These are phyloP conservation scores for Hemicentrotus pulcherrimus DNA, from an alignment of 35 echinoderm and acorn worm genomes.

Conservation along the genomic window DNA sequence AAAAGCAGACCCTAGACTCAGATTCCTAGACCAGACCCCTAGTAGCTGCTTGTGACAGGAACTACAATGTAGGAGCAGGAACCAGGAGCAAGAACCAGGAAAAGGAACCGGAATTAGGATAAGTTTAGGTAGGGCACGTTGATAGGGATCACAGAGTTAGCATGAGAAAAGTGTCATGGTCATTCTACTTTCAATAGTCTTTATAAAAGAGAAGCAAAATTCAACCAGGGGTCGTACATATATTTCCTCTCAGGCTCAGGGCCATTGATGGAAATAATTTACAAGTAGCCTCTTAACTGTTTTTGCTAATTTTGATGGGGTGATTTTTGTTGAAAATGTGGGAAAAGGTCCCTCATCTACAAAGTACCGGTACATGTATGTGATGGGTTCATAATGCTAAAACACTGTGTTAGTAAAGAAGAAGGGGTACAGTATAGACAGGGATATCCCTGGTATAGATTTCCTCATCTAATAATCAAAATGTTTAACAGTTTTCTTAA, in stretches of 20 bases:
- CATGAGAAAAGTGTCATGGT: neutral
- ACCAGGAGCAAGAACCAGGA: neutral
- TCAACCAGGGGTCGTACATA: too few relatives aligned
- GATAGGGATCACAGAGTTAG: neutral
- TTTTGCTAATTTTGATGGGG: neutral
- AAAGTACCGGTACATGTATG: too few relatives aligned
- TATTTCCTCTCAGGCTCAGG: neutral
- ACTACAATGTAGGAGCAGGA: neutral
- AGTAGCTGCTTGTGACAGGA: neutral
- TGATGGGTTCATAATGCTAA: too few relatives aligned
- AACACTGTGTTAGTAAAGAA: too few relatives aligned
- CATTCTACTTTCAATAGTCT: neutral
- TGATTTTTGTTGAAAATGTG: too few relatives aligned
- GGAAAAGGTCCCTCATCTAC: too few relatives aligned
- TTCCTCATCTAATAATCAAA: too few relatives aligned
- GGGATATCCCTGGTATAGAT: too few relatives aligned
- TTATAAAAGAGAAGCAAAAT: neutral
- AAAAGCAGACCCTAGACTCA: neutral
- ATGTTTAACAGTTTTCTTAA: too few relatives aligned
- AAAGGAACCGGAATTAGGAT: slow-evolving; percentile 2
- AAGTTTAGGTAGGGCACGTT: neutral
- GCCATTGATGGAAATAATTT: neutral
- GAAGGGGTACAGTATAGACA: too few relatives aligned
- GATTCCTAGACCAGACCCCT: neutral
- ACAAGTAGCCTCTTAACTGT: neutral